phyloP scores from a whole-genome alignment of 1,140 invertebrate genomes.

The Thrips palmi region DNA sequence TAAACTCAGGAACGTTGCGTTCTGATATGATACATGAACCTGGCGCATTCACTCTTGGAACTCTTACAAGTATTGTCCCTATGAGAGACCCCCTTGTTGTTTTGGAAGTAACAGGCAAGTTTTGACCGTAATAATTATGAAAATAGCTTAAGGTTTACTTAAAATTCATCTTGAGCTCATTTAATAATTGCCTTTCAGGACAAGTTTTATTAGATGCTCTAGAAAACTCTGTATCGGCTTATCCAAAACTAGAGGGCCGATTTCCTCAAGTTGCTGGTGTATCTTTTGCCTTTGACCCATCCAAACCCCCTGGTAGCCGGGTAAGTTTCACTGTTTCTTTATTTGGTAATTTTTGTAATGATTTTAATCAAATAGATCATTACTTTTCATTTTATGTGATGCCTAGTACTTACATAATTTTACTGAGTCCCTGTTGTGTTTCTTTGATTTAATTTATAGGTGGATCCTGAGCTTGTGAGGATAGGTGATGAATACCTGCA shows the following conservation, averaged over 20 bases:
- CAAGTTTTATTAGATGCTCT: conserved; percentile 46
- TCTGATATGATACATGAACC: conserved; percentile 56
- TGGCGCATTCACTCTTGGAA: conserved; percentile 64
- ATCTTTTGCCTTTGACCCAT: conserved; percentile 68
- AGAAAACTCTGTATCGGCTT: conserved; percentile 61
- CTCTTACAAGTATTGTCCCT: conserved; percentile 64
- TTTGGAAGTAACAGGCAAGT: conserved; percentile 33
- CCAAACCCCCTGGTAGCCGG: conserved; percentile 42
- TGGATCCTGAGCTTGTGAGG: conserved; percentile 51
- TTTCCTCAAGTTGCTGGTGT: conserved; percentile 70
- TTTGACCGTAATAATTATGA: background rate
- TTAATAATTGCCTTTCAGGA: conserved; percentile 27
- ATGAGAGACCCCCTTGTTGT: conserved; percentile 70
- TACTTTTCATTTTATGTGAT: too few relatives aligned
- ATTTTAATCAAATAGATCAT: too few relatives aligned
- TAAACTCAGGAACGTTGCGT: conserved; percentile 76
- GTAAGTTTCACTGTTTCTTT: too few relatives aligned
- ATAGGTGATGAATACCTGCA: conserved; percentile 70
- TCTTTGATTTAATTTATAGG: too few relatives aligned
- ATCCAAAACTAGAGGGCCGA: conserved; percentile 61
- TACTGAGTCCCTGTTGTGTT: too few relatives aligned
- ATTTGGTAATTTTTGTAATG: too few relatives aligned
- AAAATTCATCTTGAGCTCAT: background rate
- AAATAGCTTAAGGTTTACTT: conserved; percentile 1
- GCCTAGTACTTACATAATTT: too few relatives aligned